Conservation (phyloP, 1,140 invertebrate species). For the Drosophila kanapiae region DNA sequence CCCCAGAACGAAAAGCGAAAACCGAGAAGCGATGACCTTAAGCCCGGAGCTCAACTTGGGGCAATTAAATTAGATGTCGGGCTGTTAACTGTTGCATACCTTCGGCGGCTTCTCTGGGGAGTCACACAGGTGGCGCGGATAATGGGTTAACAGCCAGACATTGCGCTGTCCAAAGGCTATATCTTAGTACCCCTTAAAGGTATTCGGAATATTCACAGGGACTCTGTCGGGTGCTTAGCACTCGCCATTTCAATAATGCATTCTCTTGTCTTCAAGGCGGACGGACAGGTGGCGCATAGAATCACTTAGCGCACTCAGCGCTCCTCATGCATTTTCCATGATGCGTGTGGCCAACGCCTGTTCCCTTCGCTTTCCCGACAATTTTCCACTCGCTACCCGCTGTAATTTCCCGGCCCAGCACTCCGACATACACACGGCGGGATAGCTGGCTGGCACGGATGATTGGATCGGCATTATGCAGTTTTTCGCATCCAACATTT, state of each 20-base stretch:
- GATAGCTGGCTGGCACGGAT: slow-evolving; percentile 19
- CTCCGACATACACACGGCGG: neutral
- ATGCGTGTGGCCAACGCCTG: slow-evolving; percentile 20
- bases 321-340: slow-evolving; percentile 46
- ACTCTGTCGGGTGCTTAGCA: no score
- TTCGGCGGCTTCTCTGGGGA: slow-evolving; percentile 26
- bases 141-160: neutral
- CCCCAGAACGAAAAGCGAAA: slow-evolving; percentile 10
- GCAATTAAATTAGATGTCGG: slow-evolving; percentile 55
- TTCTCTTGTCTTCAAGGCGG: neutral
- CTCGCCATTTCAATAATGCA: no score
- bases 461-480: slow-evolving; percentile 50
- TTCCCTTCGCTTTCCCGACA: slow-evolving; percentile 4
- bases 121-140: no score
- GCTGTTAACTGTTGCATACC: slow-evolving; percentile 58
- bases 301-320: slow-evolving; percentile 23
- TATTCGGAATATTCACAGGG: no score
- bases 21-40: slow-evolving; percentile 18
- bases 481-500: slow-evolving; percentile 21
- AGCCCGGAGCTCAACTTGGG: slow-evolving; percentile 42
- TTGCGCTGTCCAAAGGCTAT: no score
- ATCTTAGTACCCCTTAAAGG: no score
- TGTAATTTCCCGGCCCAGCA: neutral
- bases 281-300: slow-evolving; percentile 26
- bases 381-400: neutral